Evolutionary conservation across 2,888 invertebrate species (phyloP), one percentile per base, ranked within the genome.

Genomic region (Nipponacmea schrenckii): DNA sequence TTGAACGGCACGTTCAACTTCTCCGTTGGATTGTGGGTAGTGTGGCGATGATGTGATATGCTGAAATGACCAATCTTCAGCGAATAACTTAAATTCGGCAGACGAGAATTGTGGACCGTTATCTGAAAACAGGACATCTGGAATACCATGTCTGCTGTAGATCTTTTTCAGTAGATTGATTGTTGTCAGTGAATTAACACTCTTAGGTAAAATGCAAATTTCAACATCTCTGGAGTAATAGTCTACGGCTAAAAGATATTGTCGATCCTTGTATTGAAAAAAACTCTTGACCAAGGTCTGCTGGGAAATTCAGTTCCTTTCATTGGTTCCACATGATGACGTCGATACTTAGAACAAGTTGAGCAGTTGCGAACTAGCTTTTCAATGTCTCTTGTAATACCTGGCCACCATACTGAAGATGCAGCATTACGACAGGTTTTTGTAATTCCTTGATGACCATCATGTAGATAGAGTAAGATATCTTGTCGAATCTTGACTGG

Each of bases 21-120:
- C 62, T 4, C 74, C 72, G 63, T 76, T 76, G 26, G 72, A 67
- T 62, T 76, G 74, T 17, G 72, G 50, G 48, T 72, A 70, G 62
- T 31, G 45, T n/a, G 72, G 72, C 8, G 64, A 67, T 20, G 63
- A 67, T 20, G 72, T 74, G 15, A 62, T 26, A 31, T 68, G 70
- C 5, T 20, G 31, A 64, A 76, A 70, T 24, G 24, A 39, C 72
- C 72, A 69, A 2, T 70, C 62, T 50, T 50, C 14, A 17, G 68
- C 64, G 48, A 74, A 76, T 20, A 68, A 15, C 48, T 20, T 5
- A 27, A 72, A 72, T 64, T 72, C 65, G 14, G n/a, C 65, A 44
- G 44, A 44, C 1, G 17, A 27, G 27, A 48, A 73, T 12, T 65
- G 64, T 20, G 69, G 69, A 10, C 72, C 72, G 44, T 72, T 72